These are phyloP conservation scores for Laodelphax striatellus DNA, from an alignment of 1,140 invertebrate genomes.

Conservation along the genomic window DNA sequence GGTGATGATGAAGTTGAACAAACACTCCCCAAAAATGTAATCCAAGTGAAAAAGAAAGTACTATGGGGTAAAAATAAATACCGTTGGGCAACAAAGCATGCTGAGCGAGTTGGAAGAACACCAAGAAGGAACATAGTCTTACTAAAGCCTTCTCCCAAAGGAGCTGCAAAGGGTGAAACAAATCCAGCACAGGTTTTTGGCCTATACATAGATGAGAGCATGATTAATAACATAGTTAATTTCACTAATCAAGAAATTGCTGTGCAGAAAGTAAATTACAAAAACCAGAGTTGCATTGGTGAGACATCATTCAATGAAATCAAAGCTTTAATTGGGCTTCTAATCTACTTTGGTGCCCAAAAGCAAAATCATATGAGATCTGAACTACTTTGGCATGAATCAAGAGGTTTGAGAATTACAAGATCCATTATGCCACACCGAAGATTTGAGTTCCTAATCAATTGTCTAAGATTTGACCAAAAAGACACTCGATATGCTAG, in stretches of 20 bases:
- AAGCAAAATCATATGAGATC: conserved; percentile 1
- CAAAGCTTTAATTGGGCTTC: conserved; percentile 5
- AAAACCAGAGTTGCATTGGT: neutral
- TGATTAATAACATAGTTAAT: neutral
- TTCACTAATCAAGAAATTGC: neutral
- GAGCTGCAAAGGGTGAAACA: conserved; percentile 1
- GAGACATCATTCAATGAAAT: conserved; percentile 5
- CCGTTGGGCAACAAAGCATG: neutral
- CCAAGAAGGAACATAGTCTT: conserved; percentile 5
- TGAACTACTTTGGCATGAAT: conserved; percentile 11
- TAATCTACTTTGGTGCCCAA: conserved; percentile 3
- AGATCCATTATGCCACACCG: conserved; percentile 15
- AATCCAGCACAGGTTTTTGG: neutral
- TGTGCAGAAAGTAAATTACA: neutral
- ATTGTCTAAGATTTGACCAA: conserved; percentile 17
- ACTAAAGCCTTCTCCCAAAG: neutral
- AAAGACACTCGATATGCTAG: conserved; percentile 15
- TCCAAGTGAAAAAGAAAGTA: conserved; percentile 1
- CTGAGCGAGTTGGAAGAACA: neutral
- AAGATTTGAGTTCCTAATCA: conserved; percentile 19
- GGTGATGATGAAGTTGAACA: conserved; percentile 2
- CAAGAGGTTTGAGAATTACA: conserved; percentile 13
- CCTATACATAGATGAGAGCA: neutral
- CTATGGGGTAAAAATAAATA: conserved; percentile 5
- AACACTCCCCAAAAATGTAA: conserved; percentile 5